Base-by-base conservation (phyloP, 2,797 vertebrate species). In the Bothrops alternatus region DNA sequence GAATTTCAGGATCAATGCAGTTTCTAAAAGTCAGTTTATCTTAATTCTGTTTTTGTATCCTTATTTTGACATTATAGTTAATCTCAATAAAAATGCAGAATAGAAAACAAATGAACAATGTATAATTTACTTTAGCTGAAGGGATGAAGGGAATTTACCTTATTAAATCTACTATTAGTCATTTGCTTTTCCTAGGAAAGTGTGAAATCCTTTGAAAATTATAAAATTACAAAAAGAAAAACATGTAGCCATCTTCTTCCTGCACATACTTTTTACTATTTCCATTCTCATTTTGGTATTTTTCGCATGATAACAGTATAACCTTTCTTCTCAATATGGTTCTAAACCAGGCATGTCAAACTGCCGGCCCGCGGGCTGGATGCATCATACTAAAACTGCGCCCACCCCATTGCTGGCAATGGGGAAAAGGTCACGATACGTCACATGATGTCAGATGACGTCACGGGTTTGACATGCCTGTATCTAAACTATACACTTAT, bases 111-210 rank as follows among this genome's bases (percentile, higher is more conserved):
- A 56, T 92, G 42, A 92, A 90, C 69, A 90, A 82, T 87, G 57
- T 86, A 65, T 37, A 88, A 18, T 92, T 25, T 78, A 87, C 90
- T 93, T 92, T 88, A 93, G 94, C 85, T 28, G 23, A 90, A 85
- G 0, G 0, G 87, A 90, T 56, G 57, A 93, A 85, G 20, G 50
- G 50, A 53, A 90, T 90, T 13, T 92, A 95, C 89, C 85, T 26
- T 86, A 32, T 93, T 95, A 65, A 91, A 95, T 93, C 4, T 63
- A 95, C 42, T 90, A 65, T 50, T 90, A 78, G 73, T 93, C 20
- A 26, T 60, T 87, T 82, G 69, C 87, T 93, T 53, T 91, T 92
- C 87, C 93, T 47, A 53, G 94, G 4, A 89, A 73, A 88, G 8
- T 0, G 26, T 69, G 18, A 18, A 63, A 26, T 85, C 50, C 86